phyloP scores from a whole-genome alignment of 2,113 vertebrate genomes.

The Lampris megalopsis region DNA sequence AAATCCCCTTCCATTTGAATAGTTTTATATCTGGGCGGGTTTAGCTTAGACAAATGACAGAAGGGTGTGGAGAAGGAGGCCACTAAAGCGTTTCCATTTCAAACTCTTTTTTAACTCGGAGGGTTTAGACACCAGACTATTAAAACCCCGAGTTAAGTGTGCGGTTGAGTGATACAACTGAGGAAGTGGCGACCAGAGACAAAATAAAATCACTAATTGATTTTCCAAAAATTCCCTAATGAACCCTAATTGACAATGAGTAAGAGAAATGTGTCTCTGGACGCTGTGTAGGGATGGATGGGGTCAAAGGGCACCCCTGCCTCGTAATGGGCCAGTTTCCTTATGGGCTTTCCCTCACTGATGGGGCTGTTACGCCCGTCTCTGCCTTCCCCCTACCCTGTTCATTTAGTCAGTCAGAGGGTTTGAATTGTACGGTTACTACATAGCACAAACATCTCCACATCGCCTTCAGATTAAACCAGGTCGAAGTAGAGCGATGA shows the following conservation, averaged over 20 bases:
- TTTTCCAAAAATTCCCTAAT: slow-evolving; percentile 77
- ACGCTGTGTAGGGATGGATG: slow-evolving; percentile 24
- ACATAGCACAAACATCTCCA: background rate
- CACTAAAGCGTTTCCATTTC: slow-evolving; percentile 75
- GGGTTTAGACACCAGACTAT: slow-evolving; percentile 41
- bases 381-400: background rate
- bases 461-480: background rate
- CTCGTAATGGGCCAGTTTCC: slow-evolving; percentile 47
- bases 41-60: slow-evolving; percentile 71
- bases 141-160: slow-evolving; percentile 20
- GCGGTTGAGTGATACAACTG: slow-evolving; percentile 37
- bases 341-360: background rate
- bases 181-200: slow-evolving; percentile 61
- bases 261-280: slow-evolving; percentile 44
- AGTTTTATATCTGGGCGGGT: slow-evolving; percentile 74
- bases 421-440: background rate
- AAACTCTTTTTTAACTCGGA: slow-evolving; percentile 53
- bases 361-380: background rate
- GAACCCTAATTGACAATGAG: slow-evolving; percentile 80
- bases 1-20: slow-evolving; percentile 68
- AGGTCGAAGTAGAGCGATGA: slow-evolving; percentile 2
- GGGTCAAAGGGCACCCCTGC: slow-evolving; percentile 59
- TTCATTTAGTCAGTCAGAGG: background rate
- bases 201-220: slow-evolving; percentile 74
- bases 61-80: slow-evolving; percentile 68